phyloP scores from a whole-genome alignment of 2,888 invertebrate genomes.

The Tipula helvola region DNA sequence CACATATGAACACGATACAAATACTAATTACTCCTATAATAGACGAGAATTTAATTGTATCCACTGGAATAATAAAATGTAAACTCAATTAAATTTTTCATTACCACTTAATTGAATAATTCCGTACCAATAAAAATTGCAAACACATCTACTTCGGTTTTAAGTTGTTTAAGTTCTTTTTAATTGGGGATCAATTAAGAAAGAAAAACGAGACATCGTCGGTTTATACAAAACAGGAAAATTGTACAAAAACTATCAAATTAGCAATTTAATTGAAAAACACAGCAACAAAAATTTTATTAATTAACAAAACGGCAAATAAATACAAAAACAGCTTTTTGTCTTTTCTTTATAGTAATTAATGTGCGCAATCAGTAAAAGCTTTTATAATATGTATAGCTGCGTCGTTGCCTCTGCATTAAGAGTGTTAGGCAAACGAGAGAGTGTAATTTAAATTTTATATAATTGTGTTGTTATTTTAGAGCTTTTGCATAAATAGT shows the following conservation, averaged over 20 bases:
- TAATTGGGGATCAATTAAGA: neutral
- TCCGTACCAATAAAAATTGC: too few relatives aligned
- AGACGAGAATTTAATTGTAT: too few relatives aligned
- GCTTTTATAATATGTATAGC: neutral
- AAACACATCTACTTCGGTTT: too few relatives aligned
- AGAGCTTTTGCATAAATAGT: neutral
- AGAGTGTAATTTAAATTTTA: neutral
- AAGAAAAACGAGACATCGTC: neutral
- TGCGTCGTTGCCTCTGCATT: neutral
- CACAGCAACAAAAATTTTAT: neutral
- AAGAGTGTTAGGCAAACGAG: neutral
- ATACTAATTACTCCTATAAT: too few relatives aligned
- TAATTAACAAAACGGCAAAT: neutral
- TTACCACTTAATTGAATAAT: too few relatives aligned
- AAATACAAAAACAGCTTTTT: neutral
- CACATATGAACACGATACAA: too few relatives aligned
- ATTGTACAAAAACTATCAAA: neutral
- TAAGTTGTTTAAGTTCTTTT: neutral
- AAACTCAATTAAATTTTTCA: too few relatives aligned
- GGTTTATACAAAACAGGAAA: neutral
- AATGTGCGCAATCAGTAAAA: neutral
- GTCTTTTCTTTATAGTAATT: neutral
- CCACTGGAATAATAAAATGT: too few relatives aligned
- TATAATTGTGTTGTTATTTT: neutral
- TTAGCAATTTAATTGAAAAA: neutral